phyloP scores from a whole-genome alignment of 2,113 vertebrate species.

The Sciurus niger region DNA sequence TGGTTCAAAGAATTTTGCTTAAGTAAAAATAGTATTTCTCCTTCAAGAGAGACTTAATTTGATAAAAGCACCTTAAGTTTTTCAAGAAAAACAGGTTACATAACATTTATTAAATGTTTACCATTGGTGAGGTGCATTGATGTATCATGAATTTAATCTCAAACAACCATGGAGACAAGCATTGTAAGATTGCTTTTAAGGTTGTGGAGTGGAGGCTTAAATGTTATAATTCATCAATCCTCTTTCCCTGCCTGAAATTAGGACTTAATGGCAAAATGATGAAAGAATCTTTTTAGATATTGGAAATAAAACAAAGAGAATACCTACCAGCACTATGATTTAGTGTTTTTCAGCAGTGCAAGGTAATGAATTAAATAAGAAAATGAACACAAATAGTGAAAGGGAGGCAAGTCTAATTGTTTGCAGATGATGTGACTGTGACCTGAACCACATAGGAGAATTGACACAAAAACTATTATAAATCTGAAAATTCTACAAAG shows the following conservation, averaged over 20 bases:
- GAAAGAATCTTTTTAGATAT: not conserved
- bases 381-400: not conserved
- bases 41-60: conserved; percentile 3
- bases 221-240: conserved; percentile 11
- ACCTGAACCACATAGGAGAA: not conserved
- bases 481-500: not conserved
- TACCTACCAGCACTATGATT: not conserved
- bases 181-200: conserved; percentile 58
- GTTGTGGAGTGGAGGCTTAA: not conserved
- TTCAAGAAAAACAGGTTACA: not conserved
- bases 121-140: not conserved
- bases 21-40: conserved; percentile 16
- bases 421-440: not conserved
- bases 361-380: conserved; percentile 39
- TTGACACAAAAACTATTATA: not conserved
- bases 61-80: not conserved
- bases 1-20: not conserved
- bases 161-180: not conserved
- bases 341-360: conserved; percentile 27
- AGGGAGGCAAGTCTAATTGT: not conserved
- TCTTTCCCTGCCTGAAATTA: not conserved
- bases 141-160: not conserved
- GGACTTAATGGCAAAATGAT: conserved; percentile 18
- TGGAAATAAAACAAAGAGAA: not conserved
- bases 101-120: conserved; percentile 21